A percentile compares a stretch with the other conserved stretches of the same genome.
Evolutionary conservation across 2,113 vertebrate genomes (phyloP).

Genomic region (Gymnarchus niloticus): DNA sequence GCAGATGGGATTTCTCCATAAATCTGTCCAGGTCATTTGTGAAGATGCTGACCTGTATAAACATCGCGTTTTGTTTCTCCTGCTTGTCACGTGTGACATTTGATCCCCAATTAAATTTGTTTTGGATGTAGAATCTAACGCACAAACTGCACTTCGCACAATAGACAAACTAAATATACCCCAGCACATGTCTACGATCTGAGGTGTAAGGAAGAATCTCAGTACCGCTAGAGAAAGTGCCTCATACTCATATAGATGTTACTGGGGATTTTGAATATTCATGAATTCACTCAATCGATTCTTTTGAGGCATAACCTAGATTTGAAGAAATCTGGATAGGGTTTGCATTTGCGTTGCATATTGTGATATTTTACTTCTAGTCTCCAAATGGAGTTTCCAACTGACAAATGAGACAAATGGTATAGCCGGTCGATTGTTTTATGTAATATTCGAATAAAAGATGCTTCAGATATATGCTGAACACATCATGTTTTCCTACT

Average conservation of each 20-base stretch:
- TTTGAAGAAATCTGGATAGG: too few species aligned
- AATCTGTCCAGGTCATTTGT: neutral
- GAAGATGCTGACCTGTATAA: neutral
- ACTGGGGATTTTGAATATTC: too few species aligned
- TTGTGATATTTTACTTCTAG: too few species aligned
- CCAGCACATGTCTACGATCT: neutral
- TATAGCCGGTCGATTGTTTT: too few species aligned
- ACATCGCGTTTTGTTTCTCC: neutral
- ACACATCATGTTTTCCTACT: neutral
- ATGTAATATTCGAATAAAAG: too few species aligned
- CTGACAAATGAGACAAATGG: too few species aligned
- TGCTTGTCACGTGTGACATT: neutral
- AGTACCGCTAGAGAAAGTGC: neutral
- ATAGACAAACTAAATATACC: neutral
- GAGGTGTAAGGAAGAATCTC: neutral
- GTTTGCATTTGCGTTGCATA: too few species aligned
- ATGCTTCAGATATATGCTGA: too few species aligned
- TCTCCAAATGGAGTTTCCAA: too few species aligned
- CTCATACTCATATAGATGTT: neutral
- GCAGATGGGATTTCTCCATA: neutral
- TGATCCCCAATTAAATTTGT: neutral
- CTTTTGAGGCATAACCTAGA: too few species aligned
- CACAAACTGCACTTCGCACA: neutral
- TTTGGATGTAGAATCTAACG: neutral
- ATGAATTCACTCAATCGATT: too few species aligned